Percentiles rank a stretch among this genome's conserved stretches.
These are phyloP conservation scores for Epinotia demarniana DNA, from an alignment of 2,888 invertebrate species.

Conservation along the genomic window DNA sequence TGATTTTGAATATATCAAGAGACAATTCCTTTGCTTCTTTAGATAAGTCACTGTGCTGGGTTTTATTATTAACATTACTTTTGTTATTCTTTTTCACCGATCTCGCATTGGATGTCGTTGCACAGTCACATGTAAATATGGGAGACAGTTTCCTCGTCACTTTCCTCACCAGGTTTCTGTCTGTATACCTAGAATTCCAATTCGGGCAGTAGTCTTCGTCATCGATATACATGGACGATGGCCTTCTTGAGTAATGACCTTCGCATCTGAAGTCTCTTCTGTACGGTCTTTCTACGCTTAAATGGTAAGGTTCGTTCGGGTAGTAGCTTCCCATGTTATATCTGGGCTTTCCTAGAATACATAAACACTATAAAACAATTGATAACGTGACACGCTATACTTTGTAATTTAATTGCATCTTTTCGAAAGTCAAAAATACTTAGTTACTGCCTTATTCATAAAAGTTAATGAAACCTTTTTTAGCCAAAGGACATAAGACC, in stretches of 20 bases:
- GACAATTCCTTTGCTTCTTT: slow-evolving; percentile 19
- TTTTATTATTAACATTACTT: background rate
- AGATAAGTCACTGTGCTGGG: background rate
- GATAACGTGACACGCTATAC: background rate
- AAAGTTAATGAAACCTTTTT: too few relatives aligned
- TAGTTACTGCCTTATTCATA: too few relatives aligned
- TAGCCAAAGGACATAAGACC: too few relatives aligned
- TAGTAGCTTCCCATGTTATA: slow-evolving; percentile 13
- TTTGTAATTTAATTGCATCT: too few relatives aligned
- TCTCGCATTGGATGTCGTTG: slow-evolving; percentile 39
- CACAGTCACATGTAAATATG: slow-evolving; percentile 61
- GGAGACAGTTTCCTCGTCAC: slow-evolving; percentile 68
- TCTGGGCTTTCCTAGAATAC: slow-evolving; percentile 11
- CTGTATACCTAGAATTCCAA: slow-evolving; percentile 17
- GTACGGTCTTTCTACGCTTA: background rate
- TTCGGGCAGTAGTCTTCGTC: slow-evolving; percentile 46
- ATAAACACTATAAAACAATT: background rate
- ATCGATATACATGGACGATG: slow-evolving; percentile 70
- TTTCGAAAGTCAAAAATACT: too few relatives aligned
- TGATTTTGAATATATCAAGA: slow-evolving; percentile 10
- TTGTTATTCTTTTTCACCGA: background rate
- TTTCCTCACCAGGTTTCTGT: slow-evolving; percentile 53
- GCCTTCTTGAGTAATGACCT: slow-evolving; percentile 61
- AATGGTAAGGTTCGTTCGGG: background rate
- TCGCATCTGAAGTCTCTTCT: slow-evolving; percentile 43